Percentiles rank a stretch among this genome's conserved stretches.
Evolutionary conservation across 2,888 invertebrate species (phyloP).

Genomic region (Aphidoletes aphidimyza): DNA sequence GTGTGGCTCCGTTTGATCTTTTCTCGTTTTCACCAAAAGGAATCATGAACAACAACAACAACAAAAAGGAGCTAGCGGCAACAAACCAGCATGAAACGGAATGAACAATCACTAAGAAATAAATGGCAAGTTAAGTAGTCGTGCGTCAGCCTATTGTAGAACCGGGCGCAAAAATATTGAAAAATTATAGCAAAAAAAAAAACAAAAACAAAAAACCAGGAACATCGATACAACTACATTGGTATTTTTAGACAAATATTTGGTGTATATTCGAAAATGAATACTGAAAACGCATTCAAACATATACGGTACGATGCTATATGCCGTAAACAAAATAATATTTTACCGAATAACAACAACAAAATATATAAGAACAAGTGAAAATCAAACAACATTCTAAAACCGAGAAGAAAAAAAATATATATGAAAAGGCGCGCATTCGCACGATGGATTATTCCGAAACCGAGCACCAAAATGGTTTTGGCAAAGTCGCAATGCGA

Average conservation of each 20-base stretch:
- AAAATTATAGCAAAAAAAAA: neutral
- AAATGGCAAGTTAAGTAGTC: neutral
- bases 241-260: constrained; percentile 31
- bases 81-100: neutral
- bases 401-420: neutral
- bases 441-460: neutral
- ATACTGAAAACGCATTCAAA: neutral
- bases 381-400: neutral
- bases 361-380: neutral
- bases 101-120: neutral
- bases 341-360: too few species aligned
- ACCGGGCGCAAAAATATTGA: neutral
- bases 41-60: neutral
- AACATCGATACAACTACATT: neutral
- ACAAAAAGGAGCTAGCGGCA: neutral
- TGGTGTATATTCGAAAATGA: neutral
- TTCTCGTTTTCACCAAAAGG: too few species aligned
- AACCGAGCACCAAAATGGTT: neutral
- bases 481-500: too few species aligned
- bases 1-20: constrained; percentile 4
- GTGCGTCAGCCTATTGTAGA: neutral
- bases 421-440: neutral
- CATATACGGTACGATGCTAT: neutral
- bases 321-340: neutral
- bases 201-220: too few species aligned